Evolutionary conservation across 2,797 vertebrate species (phyloP).

Genomic region (Triplophysa yarkandensis): DNA sequence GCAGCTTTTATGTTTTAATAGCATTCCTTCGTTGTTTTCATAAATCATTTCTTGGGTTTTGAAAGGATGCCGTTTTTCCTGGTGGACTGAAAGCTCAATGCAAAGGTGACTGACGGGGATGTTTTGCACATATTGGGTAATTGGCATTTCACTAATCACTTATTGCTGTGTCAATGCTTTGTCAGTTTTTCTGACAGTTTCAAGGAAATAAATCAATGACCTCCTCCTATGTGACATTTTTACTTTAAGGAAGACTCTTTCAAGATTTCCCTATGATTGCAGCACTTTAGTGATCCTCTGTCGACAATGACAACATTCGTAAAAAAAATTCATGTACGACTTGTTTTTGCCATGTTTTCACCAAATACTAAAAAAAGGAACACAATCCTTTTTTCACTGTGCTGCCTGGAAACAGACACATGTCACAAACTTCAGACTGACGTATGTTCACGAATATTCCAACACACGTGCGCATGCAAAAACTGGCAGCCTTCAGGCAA

Average conservation of each 20-base stretch:
- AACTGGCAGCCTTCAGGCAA: constrained; percentile 73
- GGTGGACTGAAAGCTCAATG: not conserved
- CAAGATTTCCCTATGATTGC: constrained; percentile 15
- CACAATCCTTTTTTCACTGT: not conserved
- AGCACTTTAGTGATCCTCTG: not conserved
- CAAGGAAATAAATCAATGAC: constrained; percentile 36
- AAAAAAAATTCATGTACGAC: too few relatives aligned
- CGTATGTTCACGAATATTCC: constrained; percentile 31
- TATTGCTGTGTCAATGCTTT: constrained; percentile 47
- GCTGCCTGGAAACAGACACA: constrained; percentile 15
- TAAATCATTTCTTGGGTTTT: constrained; percentile 41
- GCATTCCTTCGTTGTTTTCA: constrained; percentile 22
- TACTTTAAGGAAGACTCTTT: constrained; percentile 27
- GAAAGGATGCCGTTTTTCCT: constrained; percentile 14
- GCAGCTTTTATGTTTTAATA: constrained; percentile 4
- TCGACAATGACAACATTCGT: not conserved
- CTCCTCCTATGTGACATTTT: constrained; percentile 33
- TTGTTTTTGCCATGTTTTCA: constrained; percentile 7
- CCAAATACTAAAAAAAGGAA: constrained; percentile 16
- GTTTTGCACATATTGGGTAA: constrained; percentile 38
- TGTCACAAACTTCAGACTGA: constrained; percentile 36
- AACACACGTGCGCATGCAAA: constrained; percentile 28
- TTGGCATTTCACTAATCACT: constrained; percentile 46
- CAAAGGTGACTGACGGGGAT: constrained; percentile 38
- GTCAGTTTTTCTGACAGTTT: constrained; percentile 44